phyloP scores from a whole-genome alignment of 2,113 vertebrate genomes.

The Ornithorhynchus anatinus region DNA sequence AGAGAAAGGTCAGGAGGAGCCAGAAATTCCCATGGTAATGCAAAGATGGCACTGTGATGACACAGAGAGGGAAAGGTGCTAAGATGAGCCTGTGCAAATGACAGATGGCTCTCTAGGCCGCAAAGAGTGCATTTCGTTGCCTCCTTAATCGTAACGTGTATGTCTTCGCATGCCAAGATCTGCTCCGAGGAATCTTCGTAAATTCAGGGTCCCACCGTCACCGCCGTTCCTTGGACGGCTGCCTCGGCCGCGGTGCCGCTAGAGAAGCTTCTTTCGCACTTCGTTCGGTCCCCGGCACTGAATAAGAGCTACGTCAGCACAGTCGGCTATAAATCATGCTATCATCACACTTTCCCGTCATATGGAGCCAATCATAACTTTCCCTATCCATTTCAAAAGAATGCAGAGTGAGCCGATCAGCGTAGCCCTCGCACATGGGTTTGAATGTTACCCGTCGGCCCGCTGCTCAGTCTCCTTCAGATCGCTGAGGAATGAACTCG shows the following conservation, averaged over 20 bases:
- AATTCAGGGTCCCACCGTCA: slow-evolving; percentile 4
- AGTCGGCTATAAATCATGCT: slow-evolving; percentile 53
- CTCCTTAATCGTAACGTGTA: not conserved
- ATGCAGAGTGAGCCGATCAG: slow-evolving; percentile 32
- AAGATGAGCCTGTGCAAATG: slow-evolving; percentile 14
- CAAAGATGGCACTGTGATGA: not conserved
- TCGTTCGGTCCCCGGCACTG: slow-evolving; percentile 10
- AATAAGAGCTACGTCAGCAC: slow-evolving; percentile 26
- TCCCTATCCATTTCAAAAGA: slow-evolving; percentile 35
- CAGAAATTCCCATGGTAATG: not conserved
- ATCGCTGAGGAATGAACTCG: not conserved
- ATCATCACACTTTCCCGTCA: slow-evolving; percentile 52
- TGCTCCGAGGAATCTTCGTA: slow-evolving; percentile 22
- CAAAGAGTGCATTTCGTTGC: not conserved
- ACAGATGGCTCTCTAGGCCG: not conserved
- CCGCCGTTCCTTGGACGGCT: slow-evolving; percentile 33
- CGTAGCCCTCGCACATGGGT: not conserved
- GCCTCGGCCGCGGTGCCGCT: slow-evolving; percentile 8
- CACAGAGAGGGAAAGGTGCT: not conserved
- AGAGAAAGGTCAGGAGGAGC: not conserved
- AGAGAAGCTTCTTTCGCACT: slow-evolving; percentile 41
- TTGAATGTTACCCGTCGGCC: slow-evolving; percentile 25
- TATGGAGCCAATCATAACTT: slow-evolving; percentile 53
- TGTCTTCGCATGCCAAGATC: slow-evolving; percentile 5
- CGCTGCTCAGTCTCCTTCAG: not conserved